Conservation (phyloP, 2,888 invertebrate species). For the Heliconius hortense region DNA sequence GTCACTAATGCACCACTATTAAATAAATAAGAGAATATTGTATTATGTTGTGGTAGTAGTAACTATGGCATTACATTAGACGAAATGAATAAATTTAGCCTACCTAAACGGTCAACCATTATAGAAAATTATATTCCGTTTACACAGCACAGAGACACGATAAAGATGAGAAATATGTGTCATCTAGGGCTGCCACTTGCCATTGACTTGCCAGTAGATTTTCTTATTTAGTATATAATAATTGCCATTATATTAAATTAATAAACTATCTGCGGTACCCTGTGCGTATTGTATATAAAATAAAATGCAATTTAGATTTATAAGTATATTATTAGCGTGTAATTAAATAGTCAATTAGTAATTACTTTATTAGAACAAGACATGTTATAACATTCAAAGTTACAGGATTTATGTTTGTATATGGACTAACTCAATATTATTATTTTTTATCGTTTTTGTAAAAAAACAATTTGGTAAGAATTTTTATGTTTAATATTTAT, state of each 20-base stretch:
- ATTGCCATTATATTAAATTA: slow-evolving; percentile 7
- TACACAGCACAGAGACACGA: slow-evolving; percentile 51
- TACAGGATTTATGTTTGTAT: not conserved
- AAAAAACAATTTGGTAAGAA: not conserved
- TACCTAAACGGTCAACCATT: slow-evolving; percentile 81
- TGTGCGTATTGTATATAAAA: not conserved
- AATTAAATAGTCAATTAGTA: not conserved
- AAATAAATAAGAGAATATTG: slow-evolving; percentile 8
- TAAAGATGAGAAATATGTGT: slow-evolving; percentile 42
- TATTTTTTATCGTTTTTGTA: not conserved
- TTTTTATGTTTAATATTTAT: not conserved
- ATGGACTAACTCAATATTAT: not conserved
- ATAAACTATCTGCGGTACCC: not conserved
- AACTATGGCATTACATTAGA: slow-evolving; percentile 7
- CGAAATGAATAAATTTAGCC: slow-evolving; percentile 46
- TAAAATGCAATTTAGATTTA: not conserved
- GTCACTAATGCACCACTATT: slow-evolving; percentile 52
- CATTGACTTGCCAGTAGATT: not conserved
- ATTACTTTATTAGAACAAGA: slow-evolving; percentile 1
- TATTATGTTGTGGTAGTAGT: not conserved
- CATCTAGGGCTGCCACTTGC: slow-evolving; percentile 32
- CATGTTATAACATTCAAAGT: not conserved
- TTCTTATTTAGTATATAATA: not conserved
- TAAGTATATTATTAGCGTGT: not conserved
- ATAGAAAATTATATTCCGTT: slow-evolving; percentile 62